Evolutionary conservation across 2,888 invertebrate species (phyloP).

Genomic region (Drosophila pseudotalamancana): DNA sequence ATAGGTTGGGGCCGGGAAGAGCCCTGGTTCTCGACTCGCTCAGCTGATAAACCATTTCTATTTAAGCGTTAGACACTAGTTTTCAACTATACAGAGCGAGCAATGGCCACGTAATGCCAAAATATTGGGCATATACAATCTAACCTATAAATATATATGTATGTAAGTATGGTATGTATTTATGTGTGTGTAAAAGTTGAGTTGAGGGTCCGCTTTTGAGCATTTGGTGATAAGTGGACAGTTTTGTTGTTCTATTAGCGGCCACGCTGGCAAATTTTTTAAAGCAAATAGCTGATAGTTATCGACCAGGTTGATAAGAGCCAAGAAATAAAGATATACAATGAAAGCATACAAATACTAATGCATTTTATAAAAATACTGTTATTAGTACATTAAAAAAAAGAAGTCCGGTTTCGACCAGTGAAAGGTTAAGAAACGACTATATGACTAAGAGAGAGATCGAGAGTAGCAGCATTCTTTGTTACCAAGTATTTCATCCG

Average conservation of each 20-base stretch:
- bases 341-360: slow-evolving; percentile 3
- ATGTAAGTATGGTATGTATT: not conserved
- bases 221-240: slow-evolving; percentile 30
- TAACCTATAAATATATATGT: slow-evolving; percentile 1
- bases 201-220: slow-evolving; percentile 8
- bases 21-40: slow-evolving; percentile 9
- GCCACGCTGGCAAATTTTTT: slow-evolving; percentile 36
- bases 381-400: slow-evolving; percentile 7
- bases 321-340: slow-evolving; percentile 3
- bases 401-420: slow-evolving; percentile 27
- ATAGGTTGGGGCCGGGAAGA: not conserved
- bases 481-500: slow-evolving; percentile 34
- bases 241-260: slow-evolving; percentile 7
- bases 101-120: slow-evolving; percentile 55
- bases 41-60: slow-evolving; percentile 48
- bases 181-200: not conserved
- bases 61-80: slow-evolving; percentile 21
- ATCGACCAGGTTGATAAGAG: slow-evolving; percentile 50
- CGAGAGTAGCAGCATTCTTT: slow-evolving; percentile 60
- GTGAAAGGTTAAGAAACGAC: slow-evolving; percentile 48
- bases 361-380: slow-evolving; percentile 24
- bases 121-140: slow-evolving; percentile 14
- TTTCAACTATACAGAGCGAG: slow-evolving; percentile 27
- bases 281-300: slow-evolving; percentile 42
- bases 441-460: slow-evolving; percentile 42